Base-by-base conservation (phyloP, 2,888 invertebrate species). In the Beris morrisii region DNA sequence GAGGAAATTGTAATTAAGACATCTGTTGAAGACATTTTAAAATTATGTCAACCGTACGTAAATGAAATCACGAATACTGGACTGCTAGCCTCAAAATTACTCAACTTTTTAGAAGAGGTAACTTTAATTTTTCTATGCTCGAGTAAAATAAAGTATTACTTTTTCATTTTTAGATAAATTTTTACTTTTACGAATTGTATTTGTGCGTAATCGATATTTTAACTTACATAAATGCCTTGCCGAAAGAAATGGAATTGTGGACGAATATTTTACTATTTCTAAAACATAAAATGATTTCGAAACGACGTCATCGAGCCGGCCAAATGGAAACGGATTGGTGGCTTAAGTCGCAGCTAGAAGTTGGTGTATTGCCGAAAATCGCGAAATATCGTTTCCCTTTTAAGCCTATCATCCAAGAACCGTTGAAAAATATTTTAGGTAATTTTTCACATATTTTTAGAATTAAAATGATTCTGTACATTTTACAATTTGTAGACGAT, bases 101-200 rank as follows among this genome's bases (percentile, higher is more conserved):
- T 77, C 38, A 73, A 74, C 30, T 76, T 79, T 32, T 74, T 80
- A 56, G 70, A 73, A 9, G 77, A 78, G 72, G 79, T 79, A 65
- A 55, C 13, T 55, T 63, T 53, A 5, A 7, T 56, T 56, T 22
- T 43, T 5, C 9, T 30, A 30, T 56, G 43, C 1, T 15, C n/a
- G 15, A 56, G 32, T 30, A 38, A 32, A 28, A 66, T 67, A 9
- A 54, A 28, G 45, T 46, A 32, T 53, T 1, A 63, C 50, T 30
- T 31, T 55, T 55, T 44, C 11, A 44, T 44, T 63, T 70, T 31
- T 38, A 79, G 79, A 78, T 80, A 30, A 79, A 81, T 69, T 77
- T 77, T 4, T 81, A 81, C 68, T 81, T 81, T 66, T 81, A 81
- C 70, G 81, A 81, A 67, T 71, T 80, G 43, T 81, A 79, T 71